Evolutionary conservation across 2,113 vertebrate species (phyloP).

Genomic region (Pyxicephalus adspersus): DNA sequence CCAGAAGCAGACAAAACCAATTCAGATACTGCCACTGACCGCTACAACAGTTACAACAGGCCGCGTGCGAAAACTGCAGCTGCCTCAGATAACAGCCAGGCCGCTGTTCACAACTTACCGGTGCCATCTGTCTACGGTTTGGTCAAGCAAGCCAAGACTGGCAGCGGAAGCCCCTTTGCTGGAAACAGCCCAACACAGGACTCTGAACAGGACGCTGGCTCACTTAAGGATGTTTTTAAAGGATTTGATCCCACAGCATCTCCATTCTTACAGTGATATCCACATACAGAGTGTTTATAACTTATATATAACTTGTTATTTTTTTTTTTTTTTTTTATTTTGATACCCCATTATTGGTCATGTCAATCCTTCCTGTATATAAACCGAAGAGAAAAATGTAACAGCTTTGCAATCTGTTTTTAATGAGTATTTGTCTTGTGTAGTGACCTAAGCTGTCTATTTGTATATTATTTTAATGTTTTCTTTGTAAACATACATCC

Average conservation of each 20-base stretch:
- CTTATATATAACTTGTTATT: not conserved
- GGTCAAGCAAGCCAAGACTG: conserved; percentile 82
- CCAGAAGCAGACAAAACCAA: conserved; percentile 74
- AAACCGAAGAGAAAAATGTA: conserved; percentile 46
- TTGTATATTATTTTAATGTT: conserved; percentile 48
- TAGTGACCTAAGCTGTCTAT: conserved; percentile 27
- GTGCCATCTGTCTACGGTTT: conserved; percentile 84
- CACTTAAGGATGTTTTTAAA: conserved; percentile 95
- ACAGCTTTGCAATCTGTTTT: conserved; percentile 40
- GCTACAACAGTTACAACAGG: conserved; percentile 93
- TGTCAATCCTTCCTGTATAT: conserved; percentile 60
- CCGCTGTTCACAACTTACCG: conserved; percentile 82
- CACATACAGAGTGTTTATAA: conserved; percentile 36
- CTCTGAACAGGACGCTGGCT: conserved; percentile 83
- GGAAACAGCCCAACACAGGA: conserved; percentile 85
- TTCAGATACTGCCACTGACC: conserved; percentile 72
- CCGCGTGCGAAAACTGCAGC: conserved; percentile 80
- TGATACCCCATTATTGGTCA: conserved; percentile 54
- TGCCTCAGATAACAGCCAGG: conserved; percentile 62
- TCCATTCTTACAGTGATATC: conserved; percentile 88
- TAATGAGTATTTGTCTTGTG: conserved; percentile 50
- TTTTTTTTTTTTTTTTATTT: conserved; percentile 9
- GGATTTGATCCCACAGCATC: conserved; percentile 95
- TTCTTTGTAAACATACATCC: not conserved
- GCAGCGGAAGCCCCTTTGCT: conserved; percentile 82